Base-by-base conservation (phyloP, 2,888 invertebrate genomes). In the Agriopis leucophaearia region DNA sequence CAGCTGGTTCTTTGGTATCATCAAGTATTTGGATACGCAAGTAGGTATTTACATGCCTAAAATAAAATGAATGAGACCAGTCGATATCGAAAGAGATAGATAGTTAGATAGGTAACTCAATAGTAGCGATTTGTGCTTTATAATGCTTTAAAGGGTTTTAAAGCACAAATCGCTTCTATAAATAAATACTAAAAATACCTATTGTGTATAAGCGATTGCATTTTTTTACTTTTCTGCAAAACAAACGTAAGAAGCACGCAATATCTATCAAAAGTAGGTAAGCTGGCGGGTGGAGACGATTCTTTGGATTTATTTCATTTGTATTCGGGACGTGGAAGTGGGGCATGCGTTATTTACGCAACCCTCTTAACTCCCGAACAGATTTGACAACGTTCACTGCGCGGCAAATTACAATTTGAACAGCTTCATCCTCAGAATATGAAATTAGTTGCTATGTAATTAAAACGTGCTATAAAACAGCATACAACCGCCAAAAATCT, bases 261-360 rank as follows among this genome's bases (percentile, higher is more conserved):
- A 80, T 78, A 82, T 80, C 78, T 77, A 76, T 82, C 77, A 77
- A 68, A 70, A 72, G 76, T 74, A 78, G 80, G 76, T 74, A 78
- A 80, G 76, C 75, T 73, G 69, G 68, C 51, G 72, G 74, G 69
- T 66, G 76, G 75, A 60, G 55, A 51, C 78, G 76, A 80, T 80
- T 78, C 73, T 74, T 71, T 76, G 78, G 83, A 85, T 88, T 87
- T 85, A 85, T 84, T 81, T 77, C 77, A 85, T 88, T 86, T 84
- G 83, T 82, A 87, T 87, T 83, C 84, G 74, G 78, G 65, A 73
- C 77, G 75, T 70, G 79, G 74, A 84, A 83, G 72, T 81, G 79
- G 85, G 79, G 78, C 86, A 82, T 83, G 82, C 82, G 81, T 76
- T 81, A 79, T 78, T 78, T 81, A 79, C 77, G 77, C 73, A 75